Base-by-base conservation (phyloP, 2,888 invertebrate genomes). In the Sceliomorpha sp. region DNA sequence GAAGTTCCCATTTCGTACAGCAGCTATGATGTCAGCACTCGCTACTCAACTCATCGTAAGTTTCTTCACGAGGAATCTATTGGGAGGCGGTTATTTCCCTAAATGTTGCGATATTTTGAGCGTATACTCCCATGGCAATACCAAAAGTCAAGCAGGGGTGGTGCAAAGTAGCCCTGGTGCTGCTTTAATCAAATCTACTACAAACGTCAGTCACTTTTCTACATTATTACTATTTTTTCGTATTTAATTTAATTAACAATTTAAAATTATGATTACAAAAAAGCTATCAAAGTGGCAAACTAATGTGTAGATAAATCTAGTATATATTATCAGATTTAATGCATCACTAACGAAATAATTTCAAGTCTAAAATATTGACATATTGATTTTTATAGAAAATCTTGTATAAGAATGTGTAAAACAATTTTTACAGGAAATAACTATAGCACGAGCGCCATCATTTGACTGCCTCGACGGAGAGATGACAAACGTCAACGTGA, bases 1-100 rank as follows among this genome's bases (percentile, higher is more conserved):
- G 81, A 89, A 91, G 70, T 94, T 93, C 81, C 94, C 94, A 1
- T 93, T 92, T 81, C 90, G 92, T 62, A 93, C 93, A 1, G 85
- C 91, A 5, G 89, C 91, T 55, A 93, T 94, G 93, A 77, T 92
- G 51, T 81, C 90, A 8, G 91, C 92, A 1, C 83, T 92, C 8
- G 69, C 88, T 15, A 89, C 89, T 1, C 89, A 91, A 40, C 83
- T 91, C 10, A 62, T 88, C 26, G 89, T 91, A 12, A 91, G 91
- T n/a, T 85, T 85, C 63, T 75, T 90, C 24, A 85, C 88, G 14
- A 78, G 85, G 36, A 87, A 84, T 58, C 79, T 88, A 1, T 78
- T 88, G 10, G 85, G 86, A 6, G 83, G 81, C 55, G 84, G 85
- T 1, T 86, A 82, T 45, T 83, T 86, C 40, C 87, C 87, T 0